Evolutionary conservation across 1,140 invertebrate genomes (phyloP).

Genomic region (Chlorops oryzae): DNA sequence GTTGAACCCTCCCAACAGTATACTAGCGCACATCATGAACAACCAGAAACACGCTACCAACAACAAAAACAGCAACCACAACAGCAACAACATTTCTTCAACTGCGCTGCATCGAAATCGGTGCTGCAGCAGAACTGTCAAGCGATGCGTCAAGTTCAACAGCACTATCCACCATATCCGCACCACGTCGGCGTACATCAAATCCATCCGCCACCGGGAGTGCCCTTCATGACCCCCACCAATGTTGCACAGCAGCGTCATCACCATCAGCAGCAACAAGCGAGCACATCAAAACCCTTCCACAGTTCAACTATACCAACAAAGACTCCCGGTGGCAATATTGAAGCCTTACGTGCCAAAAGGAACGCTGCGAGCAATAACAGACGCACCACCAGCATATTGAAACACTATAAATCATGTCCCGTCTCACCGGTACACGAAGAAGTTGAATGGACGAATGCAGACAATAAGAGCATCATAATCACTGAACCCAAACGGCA

Average conservation of each 20-base stretch:
- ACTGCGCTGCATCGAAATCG: slow-evolving; percentile 43
- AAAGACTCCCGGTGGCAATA: background rate
- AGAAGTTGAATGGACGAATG: slow-evolving; percentile 58
- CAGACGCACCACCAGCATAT: slow-evolving; percentile 53
- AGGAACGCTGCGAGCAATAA: slow-evolving; percentile 40
- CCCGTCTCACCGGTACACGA: slow-evolving; percentile 63
- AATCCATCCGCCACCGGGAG: slow-evolving; percentile 41
- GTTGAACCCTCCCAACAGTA: slow-evolving; percentile 11
- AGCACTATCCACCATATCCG: slow-evolving; percentile 47
- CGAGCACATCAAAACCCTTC: slow-evolving; percentile 2
- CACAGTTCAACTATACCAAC: slow-evolving; percentile 6
- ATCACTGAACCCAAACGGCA: slow-evolving; percentile 38
- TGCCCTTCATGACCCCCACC: slow-evolving; percentile 26
- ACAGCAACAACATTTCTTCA: slow-evolving; percentile 33
- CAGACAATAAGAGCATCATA: slow-evolving; percentile 23
- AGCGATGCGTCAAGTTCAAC: slow-evolving; percentile 44
- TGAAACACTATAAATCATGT: slow-evolving; percentile 63
- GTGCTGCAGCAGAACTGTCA: slow-evolving; percentile 48
- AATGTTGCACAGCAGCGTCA: background rate
- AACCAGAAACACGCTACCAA: slow-evolving; percentile 1
- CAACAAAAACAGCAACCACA: slow-evolving; percentile 13
- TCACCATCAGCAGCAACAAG: background rate
- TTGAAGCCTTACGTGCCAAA: slow-evolving; percentile 18
- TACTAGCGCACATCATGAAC: slow-evolving; percentile 9
- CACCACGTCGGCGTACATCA: slow-evolving; percentile 45